Evolutionary conservation across 2,113 vertebrate species (phyloP).

Genomic region (Dendropsophus ebraccatus): DNA sequence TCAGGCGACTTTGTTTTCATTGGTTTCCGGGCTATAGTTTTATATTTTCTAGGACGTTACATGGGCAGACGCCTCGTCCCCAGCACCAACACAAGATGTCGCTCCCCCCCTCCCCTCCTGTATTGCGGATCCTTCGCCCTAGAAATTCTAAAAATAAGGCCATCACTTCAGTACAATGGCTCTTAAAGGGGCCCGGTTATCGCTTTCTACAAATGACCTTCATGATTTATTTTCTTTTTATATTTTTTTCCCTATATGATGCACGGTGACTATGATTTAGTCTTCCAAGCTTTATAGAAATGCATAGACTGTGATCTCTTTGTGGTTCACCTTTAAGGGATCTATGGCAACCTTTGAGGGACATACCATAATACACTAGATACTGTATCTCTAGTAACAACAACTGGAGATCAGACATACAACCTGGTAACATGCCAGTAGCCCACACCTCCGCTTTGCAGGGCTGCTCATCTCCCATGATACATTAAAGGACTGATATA

Average conservation of each 20-base stretch:
- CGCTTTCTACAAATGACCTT: too few species aligned
- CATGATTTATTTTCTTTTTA: not conserved
- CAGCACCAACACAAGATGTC: not conserved
- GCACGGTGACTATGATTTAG: not conserved
- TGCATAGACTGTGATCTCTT: not conserved
- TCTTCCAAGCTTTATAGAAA: not conserved
- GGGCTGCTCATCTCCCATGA: not conserved
- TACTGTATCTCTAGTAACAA: not conserved
- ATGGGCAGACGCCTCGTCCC: not conserved
- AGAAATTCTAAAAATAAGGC: constrained; percentile 20
- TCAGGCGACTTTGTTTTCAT: not conserved
- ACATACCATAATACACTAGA: not conserved
- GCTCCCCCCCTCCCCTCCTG: not conserved
- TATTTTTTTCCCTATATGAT: too few species aligned
- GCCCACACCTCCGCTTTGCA: not conserved
- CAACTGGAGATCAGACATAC: not conserved
- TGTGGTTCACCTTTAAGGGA: not conserved
- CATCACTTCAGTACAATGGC: not conserved
- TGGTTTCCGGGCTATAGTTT: not conserved
- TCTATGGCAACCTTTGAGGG: not conserved
- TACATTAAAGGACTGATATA: not conserved
- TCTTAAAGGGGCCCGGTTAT: not conserved
- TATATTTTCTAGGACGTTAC: not conserved
- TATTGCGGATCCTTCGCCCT: constrained; percentile 5
- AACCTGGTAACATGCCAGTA: not conserved